Evolutionary conservation across 2,888 invertebrate genomes (phyloP).

Genomic region (Cerceris ruficornis): DNA sequence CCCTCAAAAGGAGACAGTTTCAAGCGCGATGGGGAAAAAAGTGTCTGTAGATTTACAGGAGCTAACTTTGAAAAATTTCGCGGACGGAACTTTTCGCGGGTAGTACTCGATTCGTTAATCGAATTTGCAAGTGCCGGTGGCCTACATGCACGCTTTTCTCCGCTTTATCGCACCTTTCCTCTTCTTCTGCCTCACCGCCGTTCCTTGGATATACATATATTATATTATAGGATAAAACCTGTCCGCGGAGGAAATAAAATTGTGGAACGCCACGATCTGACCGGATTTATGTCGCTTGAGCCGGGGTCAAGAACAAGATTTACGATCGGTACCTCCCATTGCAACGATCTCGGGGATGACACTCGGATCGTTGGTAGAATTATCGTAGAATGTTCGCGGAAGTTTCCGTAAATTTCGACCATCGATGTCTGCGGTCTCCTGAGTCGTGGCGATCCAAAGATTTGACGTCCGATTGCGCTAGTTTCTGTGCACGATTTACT

Average conservation of each 20-base stretch:
- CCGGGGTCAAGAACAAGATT: conserved; percentile 52
- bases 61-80: conserved; percentile 10
- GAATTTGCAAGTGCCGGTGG: conserved; percentile 9
- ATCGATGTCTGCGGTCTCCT: neutral
- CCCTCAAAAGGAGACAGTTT: too few relatives aligned
- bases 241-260: conserved; percentile 46
- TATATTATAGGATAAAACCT: conserved; percentile 56
- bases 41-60: too few relatives aligned
- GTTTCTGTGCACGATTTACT: neutral
- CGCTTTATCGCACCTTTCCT: conserved; percentile 2
- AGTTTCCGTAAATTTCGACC: conserved; percentile 32
- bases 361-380: conserved; percentile 35
- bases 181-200: neutral
- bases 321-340: conserved; percentile 43
- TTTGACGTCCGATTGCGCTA: neutral
- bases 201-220: conserved; percentile 25
- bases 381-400: conserved; percentile 28
- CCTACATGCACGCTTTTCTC: neutral
- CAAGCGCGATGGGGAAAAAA: too few relatives aligned
- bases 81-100: neutral
- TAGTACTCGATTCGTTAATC: conserved; percentile 17
- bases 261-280: conserved; percentile 29
- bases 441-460: neutral
- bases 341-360: conserved; percentile 33
- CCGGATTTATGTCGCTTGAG: conserved; percentile 47